Conservation (phyloP, 2,888 invertebrate genomes). For the Meta bourneti region DNA sequence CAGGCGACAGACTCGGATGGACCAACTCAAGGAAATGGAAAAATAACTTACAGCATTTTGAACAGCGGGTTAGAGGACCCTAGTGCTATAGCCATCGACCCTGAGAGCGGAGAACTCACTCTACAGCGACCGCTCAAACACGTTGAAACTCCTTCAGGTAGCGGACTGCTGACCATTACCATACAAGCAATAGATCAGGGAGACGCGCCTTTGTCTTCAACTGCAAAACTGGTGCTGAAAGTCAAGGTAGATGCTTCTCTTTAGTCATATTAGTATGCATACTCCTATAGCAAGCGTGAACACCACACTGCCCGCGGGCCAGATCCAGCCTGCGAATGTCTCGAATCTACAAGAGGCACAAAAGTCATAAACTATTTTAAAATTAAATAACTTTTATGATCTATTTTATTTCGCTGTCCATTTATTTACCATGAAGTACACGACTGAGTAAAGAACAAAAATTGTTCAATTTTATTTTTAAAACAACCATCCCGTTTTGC, state of each 20-base stretch:
- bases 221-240: constrained; percentile 86
- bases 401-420: too few species aligned
- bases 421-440: too few species aligned
- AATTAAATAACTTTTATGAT: too few species aligned
- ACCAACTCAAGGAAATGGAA: constrained; percentile 86
- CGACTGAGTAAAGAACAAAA: too few species aligned
- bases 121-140: constrained; percentile 78
- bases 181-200: constrained; percentile 86
- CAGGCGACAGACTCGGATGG: constrained; percentile 90
- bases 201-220: constrained; percentile 85
- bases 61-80: constrained; percentile 85
- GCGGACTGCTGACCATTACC: constrained; percentile 72
- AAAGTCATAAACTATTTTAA: too few species aligned
- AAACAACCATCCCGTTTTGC: too few species aligned
- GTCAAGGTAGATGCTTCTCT: constrained; percentile 83
- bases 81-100: constrained; percentile 83
- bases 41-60: constrained; percentile 85
- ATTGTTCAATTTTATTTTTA: too few species aligned
- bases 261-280: neutral
- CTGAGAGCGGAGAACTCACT: constrained; percentile 84
- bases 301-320: too few species aligned
- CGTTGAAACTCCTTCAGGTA: constrained; percentile 67
- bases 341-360: too few species aligned
- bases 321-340: too few species aligned
- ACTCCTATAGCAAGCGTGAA: too few species aligned